Percentiles rank a stretch among this genome's conserved stretches.
Evolutionary conservation across 2,797 vertebrate species (phyloP).

Genomic region (Poeciliopsis infans): DNA sequence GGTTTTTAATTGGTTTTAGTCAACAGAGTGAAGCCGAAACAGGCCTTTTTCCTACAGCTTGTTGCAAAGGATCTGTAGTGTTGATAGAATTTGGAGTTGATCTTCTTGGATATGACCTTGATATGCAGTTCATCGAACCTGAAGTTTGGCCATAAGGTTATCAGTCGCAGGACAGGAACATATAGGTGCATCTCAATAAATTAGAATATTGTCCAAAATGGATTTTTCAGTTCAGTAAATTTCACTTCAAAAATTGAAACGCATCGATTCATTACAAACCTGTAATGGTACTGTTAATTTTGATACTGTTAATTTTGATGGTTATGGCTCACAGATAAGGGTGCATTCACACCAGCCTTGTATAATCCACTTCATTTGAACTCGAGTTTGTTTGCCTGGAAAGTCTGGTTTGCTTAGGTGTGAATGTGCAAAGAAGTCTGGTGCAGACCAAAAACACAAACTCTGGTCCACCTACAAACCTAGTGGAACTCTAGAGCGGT

Average conservation of each 20-base stretch:
- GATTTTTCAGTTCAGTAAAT: neutral
- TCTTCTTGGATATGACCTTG: conserved; percentile 50
- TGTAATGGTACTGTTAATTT: neutral
- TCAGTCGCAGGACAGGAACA: neutral
- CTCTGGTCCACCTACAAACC: too few species aligned
- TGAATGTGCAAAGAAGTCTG: too few species aligned
- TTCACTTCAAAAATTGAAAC: neutral
- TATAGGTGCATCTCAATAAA: conserved; percentile 2
- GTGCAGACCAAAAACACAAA: too few species aligned
- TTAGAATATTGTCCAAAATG: neutral
- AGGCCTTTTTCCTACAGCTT: neutral
- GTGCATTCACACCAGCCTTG: too few species aligned
- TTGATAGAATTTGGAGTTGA: conserved; percentile 33
- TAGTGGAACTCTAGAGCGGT: too few species aligned
- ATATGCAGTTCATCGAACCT: conserved; percentile 42
- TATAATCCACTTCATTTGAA: too few species aligned
- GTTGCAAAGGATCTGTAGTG: neutral
- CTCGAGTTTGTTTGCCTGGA: too few species aligned
- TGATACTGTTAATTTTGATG: neutral
- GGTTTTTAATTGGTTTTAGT: conserved; percentile 47
- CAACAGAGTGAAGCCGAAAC: conserved; percentile 35
- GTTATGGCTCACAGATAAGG: neutral
- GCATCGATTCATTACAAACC: neutral
- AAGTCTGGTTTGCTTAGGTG: too few species aligned
- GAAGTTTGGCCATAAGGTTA: conserved; percentile 25